These are phyloP conservation scores for Sisyra nigra DNA, from an alignment of 2,888 invertebrate genomes.

Conservation along the genomic window DNA sequence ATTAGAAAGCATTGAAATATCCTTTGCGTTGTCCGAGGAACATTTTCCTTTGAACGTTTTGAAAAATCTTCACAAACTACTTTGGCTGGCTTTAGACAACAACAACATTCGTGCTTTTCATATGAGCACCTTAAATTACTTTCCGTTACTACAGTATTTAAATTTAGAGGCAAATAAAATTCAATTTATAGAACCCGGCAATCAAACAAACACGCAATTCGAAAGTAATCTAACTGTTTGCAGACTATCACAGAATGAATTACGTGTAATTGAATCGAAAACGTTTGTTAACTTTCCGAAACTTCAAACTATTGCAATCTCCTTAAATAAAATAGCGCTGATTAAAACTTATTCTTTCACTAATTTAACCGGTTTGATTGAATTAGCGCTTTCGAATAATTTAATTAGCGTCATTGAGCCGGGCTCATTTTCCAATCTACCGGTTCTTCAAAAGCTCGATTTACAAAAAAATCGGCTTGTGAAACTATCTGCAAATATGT, in stretches of 20 bases:
- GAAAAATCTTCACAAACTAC: conserved; percentile 52
- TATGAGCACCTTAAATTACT: conserved; percentile 50
- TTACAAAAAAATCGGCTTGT: conserved; percentile 63
- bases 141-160: conserved; percentile 57
- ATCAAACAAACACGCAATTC: conserved; percentile 44
- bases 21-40: conserved; percentile 69
- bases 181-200: conserved; percentile 40
- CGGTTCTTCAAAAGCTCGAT: conserved; percentile 60
- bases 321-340: conserved; percentile 57
- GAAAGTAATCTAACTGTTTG: conserved; percentile 62
- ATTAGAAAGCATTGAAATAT: conserved; percentile 69
- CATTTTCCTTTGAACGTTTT: conserved; percentile 65
- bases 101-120: conserved; percentile 52
- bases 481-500: conserved; percentile 46
- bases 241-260: conserved; percentile 65
- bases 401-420: conserved; percentile 54
- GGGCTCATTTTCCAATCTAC: conserved; percentile 58
- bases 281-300: conserved; percentile 58
- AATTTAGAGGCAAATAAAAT: conserved; percentile 77
- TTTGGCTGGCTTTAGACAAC: conserved; percentile 76
- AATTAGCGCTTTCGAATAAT: conserved; percentile 73
- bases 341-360: conserved; percentile 57
- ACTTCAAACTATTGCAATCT: conserved; percentile 61
- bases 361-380: conserved; percentile 61
- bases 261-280: conserved; percentile 46